Evolutionary conservation across 2,888 invertebrate species (phyloP).

Genomic region (Drosophila borborema): DNA sequence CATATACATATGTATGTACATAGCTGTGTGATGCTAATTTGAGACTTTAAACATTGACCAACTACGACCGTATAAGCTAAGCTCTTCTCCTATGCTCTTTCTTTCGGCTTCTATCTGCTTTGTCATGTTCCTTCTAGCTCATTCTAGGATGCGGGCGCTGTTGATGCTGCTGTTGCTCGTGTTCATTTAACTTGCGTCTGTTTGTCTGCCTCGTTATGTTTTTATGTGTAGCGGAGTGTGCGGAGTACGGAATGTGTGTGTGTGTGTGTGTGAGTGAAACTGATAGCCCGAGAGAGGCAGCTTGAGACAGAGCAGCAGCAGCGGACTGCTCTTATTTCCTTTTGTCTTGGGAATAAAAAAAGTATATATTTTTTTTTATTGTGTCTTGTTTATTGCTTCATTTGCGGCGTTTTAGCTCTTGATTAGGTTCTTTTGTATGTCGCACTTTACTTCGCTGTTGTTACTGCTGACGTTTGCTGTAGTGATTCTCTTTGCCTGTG

Average conservation of each 20-base stretch:
- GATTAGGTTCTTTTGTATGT: constrained; percentile 78
- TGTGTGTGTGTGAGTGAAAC: constrained; percentile 22
- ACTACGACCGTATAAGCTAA: constrained; percentile 6
- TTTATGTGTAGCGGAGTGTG: constrained; percentile 24
- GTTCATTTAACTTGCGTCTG: constrained; percentile 71
- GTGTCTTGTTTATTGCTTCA: constrained; percentile 78
- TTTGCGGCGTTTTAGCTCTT: constrained; percentile 78
- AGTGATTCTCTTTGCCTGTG: constrained; percentile 27
- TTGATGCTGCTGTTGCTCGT: constrained; percentile 30
- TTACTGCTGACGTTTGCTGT: constrained; percentile 37
- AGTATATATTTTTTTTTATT: constrained; percentile 27
- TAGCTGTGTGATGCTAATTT: neutral
- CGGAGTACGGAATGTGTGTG: constrained; percentile 1
- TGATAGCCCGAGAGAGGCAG: constrained; percentile 28
- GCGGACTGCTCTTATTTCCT: constrained; percentile 65
- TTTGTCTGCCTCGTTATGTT: constrained; percentile 42
- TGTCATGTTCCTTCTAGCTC: constrained; percentile 8
- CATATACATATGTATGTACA: neutral
- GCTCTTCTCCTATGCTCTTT: neutral
- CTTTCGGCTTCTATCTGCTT: constrained; percentile 1
- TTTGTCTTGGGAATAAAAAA: constrained; percentile 52
- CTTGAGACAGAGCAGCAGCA: constrained; percentile 37
- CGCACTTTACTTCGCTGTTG: constrained; percentile 57
- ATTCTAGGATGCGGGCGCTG: constrained; percentile 42
- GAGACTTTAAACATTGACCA: neutral